A percentile compares a stretch with the other conserved stretches of the same genome.
These are phyloP conservation scores for Microctonus aethiopoides DNA, from an alignment of 2,888 invertebrate genomes.

Conservation along the genomic window DNA sequence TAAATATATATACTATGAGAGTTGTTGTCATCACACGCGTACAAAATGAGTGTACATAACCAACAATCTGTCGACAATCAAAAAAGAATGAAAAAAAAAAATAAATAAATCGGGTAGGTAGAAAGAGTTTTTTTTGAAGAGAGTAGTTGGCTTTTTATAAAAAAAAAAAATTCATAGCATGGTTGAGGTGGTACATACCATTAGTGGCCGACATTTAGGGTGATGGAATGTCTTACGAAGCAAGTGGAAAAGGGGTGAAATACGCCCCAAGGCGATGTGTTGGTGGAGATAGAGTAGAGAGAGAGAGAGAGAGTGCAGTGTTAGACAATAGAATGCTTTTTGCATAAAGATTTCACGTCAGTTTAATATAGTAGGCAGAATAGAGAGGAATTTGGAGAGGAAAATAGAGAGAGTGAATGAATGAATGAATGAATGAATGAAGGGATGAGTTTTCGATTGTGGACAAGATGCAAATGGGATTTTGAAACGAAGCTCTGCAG, in stretches of 20 bases:
- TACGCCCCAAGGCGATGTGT: background rate
- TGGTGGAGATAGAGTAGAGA: background rate
- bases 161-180: constrained; percentile 8
- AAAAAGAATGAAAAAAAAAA: constrained; percentile 13
- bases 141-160: background rate
- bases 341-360: background rate
- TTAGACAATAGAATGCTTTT: background rate
- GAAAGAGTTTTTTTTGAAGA: background rate
- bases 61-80: background rate
- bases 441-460: background rate
- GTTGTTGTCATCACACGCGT: constrained; percentile 1
- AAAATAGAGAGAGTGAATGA: background rate
- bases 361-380: constrained; percentile 6
- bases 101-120: constrained; percentile 11
- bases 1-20: background rate
- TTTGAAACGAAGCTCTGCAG: background rate
- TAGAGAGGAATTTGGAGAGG: background rate
- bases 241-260: background rate
- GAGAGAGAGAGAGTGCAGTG: background rate
- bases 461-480: constrained; percentile 3
- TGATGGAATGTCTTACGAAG: background rate
- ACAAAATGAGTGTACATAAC: background rate
- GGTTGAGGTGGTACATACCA: background rate
- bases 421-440: background rate
- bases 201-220: background rate